phyloP scores from a whole-genome alignment of 2,797 vertebrate genomes.

The Okamejei kenojei region DNA sequence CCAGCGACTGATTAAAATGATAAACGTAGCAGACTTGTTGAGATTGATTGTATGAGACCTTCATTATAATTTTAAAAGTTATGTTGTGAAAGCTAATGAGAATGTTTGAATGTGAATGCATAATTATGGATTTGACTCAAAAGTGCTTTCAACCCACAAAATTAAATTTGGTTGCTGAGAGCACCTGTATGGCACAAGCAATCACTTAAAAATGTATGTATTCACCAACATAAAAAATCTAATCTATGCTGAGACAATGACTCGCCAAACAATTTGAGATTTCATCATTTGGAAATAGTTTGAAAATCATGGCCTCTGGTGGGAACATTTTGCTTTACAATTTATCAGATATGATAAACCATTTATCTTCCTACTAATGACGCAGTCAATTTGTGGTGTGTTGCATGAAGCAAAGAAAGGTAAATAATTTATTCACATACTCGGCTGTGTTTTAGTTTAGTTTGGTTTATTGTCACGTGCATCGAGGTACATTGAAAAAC shows the following conservation, averaged over 20 bases:
- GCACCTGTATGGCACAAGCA: background rate
- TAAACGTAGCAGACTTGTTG: background rate
- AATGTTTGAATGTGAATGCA: conserved; percentile 20
- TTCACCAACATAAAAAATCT: background rate
- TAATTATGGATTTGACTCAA: background rate
- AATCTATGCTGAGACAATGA: background rate
- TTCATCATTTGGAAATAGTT: background rate
- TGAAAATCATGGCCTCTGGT: background rate
- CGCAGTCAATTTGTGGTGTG: no score
- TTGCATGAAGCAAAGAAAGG: no score
- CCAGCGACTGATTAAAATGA: conserved; percentile 14
- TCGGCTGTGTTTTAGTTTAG: no score
- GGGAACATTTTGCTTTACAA: background rate
- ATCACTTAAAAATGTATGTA: background rate
- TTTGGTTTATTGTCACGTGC: no score
- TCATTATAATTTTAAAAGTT: background rate
- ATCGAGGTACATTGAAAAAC: no score
- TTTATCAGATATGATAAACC: background rate
- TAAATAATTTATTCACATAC: no score
- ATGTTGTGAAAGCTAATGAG: conserved; percentile 16
- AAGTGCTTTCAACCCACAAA: no score
- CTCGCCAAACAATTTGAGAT: background rate
- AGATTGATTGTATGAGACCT: conserved; percentile 20
- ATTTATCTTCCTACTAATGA: no score
- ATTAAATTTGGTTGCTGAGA: background rate